Evolutionary conservation across 2,888 invertebrate species (phyloP).

Genomic region (Rotaria socialis): DNA sequence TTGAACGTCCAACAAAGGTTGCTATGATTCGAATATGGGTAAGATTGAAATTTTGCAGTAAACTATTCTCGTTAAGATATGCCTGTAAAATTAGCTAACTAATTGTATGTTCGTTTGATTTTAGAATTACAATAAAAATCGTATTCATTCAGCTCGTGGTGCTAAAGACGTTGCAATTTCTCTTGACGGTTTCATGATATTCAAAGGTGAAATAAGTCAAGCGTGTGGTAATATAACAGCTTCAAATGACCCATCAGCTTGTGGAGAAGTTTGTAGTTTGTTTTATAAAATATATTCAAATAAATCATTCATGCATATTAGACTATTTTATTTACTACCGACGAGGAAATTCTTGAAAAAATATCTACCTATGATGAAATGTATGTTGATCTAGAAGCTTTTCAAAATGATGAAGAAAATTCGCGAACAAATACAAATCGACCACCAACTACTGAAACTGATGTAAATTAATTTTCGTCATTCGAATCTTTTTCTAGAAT

Average conservation of each 20-base stretch:
- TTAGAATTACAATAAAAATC: slow-evolving; percentile 80
- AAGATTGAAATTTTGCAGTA: slow-evolving; percentile 47
- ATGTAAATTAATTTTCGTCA: neutral
- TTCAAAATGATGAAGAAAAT: neutral
- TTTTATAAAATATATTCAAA: slow-evolving; percentile 50
- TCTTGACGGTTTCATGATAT: slow-evolving; percentile 68
- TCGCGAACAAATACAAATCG: neutral
- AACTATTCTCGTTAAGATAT: too few species aligned
- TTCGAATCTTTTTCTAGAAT: neutral
- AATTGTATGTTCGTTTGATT: too few species aligned
- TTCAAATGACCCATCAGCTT: slow-evolving; percentile 65
- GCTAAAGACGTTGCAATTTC: slow-evolving; percentile 70
- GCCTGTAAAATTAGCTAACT: too few species aligned
- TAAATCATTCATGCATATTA: slow-evolving; percentile 53
- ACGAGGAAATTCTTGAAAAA: slow-evolving; percentile 69
- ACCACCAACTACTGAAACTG: neutral
- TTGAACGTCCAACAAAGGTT: slow-evolving; percentile 64
- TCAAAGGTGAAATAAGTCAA: slow-evolving; percentile 75
- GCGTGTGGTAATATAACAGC: slow-evolving; percentile 73
- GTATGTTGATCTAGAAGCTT: slow-evolving; percentile 51
- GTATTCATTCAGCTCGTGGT: slow-evolving; percentile 76
- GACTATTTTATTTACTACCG: slow-evolving; percentile 79
- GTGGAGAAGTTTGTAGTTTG: slow-evolving; percentile 57
- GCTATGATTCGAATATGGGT: slow-evolving; percentile 72
- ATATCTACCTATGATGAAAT: slow-evolving; percentile 62